Percentiles rank a stretch among this genome's conserved stretches.
Conservation (phyloP, 2,113 vertebrate genomes). For the Calonectris borealis region DNA sequence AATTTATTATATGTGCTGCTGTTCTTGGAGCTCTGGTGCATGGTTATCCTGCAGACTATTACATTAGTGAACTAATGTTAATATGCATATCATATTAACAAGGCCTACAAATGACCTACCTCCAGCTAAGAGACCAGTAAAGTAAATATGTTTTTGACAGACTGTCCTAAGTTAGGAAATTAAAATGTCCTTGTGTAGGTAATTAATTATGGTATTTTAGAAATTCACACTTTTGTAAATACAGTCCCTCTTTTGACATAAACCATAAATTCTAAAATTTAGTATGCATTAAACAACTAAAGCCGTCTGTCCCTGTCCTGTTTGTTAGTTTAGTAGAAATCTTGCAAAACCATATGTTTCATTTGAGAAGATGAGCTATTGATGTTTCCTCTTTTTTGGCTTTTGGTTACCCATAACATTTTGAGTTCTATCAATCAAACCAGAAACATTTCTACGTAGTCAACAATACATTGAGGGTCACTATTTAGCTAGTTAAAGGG, state of each 20-base stretch:
- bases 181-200: conserved; percentile 18
- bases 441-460: background rate
- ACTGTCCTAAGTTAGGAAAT: conserved; percentile 10
- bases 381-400: background rate
- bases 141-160: conserved; percentile 48
- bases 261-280: background rate
- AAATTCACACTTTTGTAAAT: conserved; percentile 42
- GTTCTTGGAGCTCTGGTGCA: conserved; percentile 70
- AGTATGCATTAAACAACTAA: background rate
- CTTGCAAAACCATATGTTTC: background rate
- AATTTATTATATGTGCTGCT: conserved; percentile 75
- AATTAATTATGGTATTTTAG: conserved; percentile 33
- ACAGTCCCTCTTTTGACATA: background rate
- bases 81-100: conserved; percentile 41
- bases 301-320: background rate
- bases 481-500: background rate
- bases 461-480: background rate
- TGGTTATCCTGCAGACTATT: conserved; percentile 44
- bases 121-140: conserved; percentile 59
- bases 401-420: background rate
- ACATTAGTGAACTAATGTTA: conserved; percentile 29
- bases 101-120: conserved; percentile 63
- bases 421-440: background rate
- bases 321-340: background rate
- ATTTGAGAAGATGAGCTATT: background rate